Percentiles rank a stretch among this genome's conserved stretches.
These are phyloP conservation scores for Hippasteria phrygiana DNA, from an alignment of 53 echinoderm and acorn worm genomes.

Conservation along the genomic window DNA sequence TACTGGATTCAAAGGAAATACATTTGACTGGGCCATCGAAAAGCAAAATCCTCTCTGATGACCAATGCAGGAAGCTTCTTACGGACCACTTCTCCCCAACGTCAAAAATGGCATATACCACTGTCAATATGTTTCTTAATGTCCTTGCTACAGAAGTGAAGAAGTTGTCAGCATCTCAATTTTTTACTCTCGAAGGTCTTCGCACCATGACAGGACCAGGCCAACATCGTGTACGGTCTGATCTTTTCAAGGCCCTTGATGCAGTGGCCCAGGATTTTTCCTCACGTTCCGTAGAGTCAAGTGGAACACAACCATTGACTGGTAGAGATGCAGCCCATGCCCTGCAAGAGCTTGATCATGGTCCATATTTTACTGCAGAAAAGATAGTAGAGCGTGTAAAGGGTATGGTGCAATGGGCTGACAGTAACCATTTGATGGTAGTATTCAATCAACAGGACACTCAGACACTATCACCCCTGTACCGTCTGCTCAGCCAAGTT, in stretches of 20 bases:
- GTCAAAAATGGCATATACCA: slow-evolving; percentile 55
- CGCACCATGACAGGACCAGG: slow-evolving; percentile 49
- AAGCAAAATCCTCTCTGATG: neutral
- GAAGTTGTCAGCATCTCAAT: slow-evolving; percentile 66
- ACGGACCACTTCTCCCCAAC: slow-evolving; percentile 29
- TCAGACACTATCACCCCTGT: slow-evolving; percentile 55
- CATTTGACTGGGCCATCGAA: slow-evolving; percentile 9
- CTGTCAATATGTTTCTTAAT: slow-evolving; percentile 48
- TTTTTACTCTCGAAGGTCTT: slow-evolving; percentile 45
- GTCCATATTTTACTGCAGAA: slow-evolving; percentile 41
- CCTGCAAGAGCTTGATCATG: slow-evolving; percentile 12
- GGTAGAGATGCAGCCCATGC: slow-evolving; percentile 37
- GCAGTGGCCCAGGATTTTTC: slow-evolving; percentile 61
- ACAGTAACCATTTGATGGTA: slow-evolving; percentile 65
- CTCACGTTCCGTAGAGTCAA: slow-evolving; percentile 38
- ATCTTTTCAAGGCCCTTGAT: slow-evolving; percentile 55
- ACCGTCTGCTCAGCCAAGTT: slow-evolving; percentile 58
- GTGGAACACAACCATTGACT: slow-evolving; percentile 35
- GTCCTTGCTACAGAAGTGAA: slow-evolving; percentile 64
- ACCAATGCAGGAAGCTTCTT: slow-evolving; percentile 41
- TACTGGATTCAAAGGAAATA: slow-evolving; percentile 42
- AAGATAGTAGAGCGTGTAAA: slow-evolving; percentile 61
- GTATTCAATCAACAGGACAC: slow-evolving; percentile 70
- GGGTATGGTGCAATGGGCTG: slow-evolving; percentile 73
- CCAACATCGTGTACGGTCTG: slow-evolving; percentile 42